Evolutionary conservation across 2,113 vertebrate genomes (phyloP).

Genomic region (Dissostichus mawsoni): DNA sequence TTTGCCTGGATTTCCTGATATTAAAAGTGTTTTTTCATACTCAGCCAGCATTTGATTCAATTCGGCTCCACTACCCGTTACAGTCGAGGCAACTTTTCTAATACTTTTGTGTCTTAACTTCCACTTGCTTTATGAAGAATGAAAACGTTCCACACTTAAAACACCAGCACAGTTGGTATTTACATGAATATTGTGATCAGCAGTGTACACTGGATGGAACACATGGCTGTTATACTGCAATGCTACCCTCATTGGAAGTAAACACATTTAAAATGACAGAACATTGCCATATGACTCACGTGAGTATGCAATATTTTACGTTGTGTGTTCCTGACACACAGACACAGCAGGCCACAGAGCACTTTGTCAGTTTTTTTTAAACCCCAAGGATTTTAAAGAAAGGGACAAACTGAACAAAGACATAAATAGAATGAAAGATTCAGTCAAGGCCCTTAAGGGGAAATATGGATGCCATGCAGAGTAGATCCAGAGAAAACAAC

Average conservation of each 20-base stretch:
- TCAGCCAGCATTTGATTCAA: no score
- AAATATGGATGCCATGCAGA: conserved; percentile 62
- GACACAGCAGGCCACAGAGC: conserved; percentile 40
- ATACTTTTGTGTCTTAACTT: background rate
- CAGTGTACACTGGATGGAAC: background rate
- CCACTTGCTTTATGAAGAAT: background rate
- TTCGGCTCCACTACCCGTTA: no score
- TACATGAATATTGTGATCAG: background rate
- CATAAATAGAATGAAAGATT: conserved; percentile 55
- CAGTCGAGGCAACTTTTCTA: background rate
- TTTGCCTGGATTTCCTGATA: no score
- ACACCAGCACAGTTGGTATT: background rate
- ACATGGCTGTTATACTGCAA: background rate
- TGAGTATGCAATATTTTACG: background rate
- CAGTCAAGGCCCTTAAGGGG: conserved; percentile 38
- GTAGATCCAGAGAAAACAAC: conserved; percentile 51
- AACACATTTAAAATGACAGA: conserved; percentile 13
- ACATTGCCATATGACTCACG: background rate
- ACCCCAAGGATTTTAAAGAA: conserved; percentile 24
- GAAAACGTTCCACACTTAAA: background rate
- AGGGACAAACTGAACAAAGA: conserved; percentile 27
- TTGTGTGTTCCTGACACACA: conserved; percentile 19
- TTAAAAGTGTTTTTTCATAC: no score
- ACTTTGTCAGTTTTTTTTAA: conserved; percentile 50
- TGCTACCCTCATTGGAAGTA: background rate